phyloP scores from a whole-genome alignment of 2,888 invertebrate species.

The Heterodera filipjevi region DNA sequence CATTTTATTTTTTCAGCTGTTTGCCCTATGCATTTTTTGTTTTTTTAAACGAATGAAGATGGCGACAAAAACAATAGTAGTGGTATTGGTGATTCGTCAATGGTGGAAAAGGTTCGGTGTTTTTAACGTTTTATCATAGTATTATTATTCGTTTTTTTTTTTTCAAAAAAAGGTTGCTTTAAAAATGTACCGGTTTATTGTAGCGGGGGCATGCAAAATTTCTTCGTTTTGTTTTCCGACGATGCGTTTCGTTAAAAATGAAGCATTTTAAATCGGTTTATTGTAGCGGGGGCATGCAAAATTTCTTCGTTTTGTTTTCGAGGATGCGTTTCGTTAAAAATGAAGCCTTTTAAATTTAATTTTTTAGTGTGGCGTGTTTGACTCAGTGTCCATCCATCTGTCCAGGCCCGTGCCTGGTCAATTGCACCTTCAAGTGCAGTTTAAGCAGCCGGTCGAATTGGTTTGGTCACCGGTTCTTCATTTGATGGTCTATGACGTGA shows the following conservation, averaged over 20 bases:
- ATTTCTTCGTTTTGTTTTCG: not conserved
- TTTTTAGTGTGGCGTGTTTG: slow-evolving; percentile 36
- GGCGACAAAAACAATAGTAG: too few species aligned
- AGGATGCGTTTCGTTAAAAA: not conserved
- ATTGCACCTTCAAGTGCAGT: slow-evolving; percentile 30
- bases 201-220: not conserved
- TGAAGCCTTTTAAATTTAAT: too few species aligned
- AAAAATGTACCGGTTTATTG: too few species aligned
- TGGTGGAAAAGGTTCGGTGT: too few species aligned
- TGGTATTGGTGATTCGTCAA: not conserved
- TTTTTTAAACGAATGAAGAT: too few species aligned
- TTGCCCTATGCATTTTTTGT: too few species aligned
- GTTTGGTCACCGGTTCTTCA: slow-evolving; percentile 45
- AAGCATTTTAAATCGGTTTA: too few species aligned
- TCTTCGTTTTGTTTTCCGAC: not conserved
- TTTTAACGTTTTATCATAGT: too few species aligned
- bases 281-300: not conserved
- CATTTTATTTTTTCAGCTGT: too few species aligned
- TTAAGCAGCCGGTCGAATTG: slow-evolving; percentile 38
- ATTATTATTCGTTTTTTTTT: too few species aligned
- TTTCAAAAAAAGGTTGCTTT: too few species aligned
- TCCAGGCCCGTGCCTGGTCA: not conserved
- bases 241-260: not conserved
- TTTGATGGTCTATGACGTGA: slow-evolving; percentile 31
- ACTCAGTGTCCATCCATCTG: slow-evolving; percentile 26